Conservation (phyloP, 2,797 vertebrate genomes). For the Ctenopoma multispine region DNA sequence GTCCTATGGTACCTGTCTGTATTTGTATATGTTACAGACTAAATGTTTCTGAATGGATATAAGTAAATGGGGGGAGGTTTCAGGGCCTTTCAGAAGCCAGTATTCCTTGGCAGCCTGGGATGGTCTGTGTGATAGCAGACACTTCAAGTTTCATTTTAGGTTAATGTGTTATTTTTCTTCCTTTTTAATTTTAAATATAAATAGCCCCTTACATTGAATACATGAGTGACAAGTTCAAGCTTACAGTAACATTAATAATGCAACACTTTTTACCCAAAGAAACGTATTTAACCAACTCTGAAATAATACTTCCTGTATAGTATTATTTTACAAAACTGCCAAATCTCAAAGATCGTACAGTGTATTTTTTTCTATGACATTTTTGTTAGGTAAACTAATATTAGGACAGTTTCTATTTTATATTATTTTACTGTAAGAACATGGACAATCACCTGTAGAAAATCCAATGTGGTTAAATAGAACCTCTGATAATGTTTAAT, state of each 20-base stretch:
- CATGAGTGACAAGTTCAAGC: background rate
- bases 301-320: background rate
- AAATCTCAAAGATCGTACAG: constrained; percentile 24
- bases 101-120: constrained; percentile 2
- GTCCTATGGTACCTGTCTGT: background rate
- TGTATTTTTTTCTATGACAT: background rate
- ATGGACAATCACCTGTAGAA: constrained; percentile 42
- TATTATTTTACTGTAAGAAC: constrained; percentile 19
- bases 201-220: background rate
- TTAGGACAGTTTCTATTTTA: constrained; percentile 22
- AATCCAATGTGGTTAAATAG: constrained; percentile 9
- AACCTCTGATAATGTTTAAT: constrained; percentile 3
- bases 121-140: background rate
- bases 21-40: constrained; percentile 12
- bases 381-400: constrained; percentile 3
- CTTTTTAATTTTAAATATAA: background rate
- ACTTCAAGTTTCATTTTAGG: background rate
- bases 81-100: constrained; percentile 17
- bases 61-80: constrained; percentile 3
- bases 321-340: constrained; percentile 4
- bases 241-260: background rate
- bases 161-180: background rate
- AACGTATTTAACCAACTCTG: constrained; percentile 28
- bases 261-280: constrained; percentile 18
- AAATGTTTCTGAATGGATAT: background rate